phyloP scores from a whole-genome alignment of 2,888 invertebrate genomes.

The Pachycephus smyrnensis region DNA sequence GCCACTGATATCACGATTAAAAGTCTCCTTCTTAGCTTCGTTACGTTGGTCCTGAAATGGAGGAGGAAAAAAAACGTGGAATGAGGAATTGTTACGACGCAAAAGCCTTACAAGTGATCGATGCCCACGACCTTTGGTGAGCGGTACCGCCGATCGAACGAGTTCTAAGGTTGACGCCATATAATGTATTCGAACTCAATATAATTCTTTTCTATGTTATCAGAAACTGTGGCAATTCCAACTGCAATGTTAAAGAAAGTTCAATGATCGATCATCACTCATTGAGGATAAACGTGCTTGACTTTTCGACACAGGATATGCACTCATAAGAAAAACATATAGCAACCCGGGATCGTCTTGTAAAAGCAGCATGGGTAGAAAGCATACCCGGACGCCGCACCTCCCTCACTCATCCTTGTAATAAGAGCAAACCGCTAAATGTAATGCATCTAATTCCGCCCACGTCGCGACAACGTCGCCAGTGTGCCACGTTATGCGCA shows the following conservation, averaged over 20 bases:
- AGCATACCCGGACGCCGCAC: neutral
- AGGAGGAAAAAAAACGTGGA: neutral
- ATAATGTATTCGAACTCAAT: neutral
- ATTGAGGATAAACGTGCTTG: neutral
- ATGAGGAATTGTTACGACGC: neutral
- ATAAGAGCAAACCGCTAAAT: slow-evolving; percentile 20
- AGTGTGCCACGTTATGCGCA: neutral
- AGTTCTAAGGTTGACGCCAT: neutral
- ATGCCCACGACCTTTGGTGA: neutral
- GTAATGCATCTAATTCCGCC: slow-evolving; percentile 12
- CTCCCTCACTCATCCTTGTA: neutral
- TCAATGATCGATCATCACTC: neutral
- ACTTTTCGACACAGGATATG: neutral
- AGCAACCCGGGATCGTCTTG: neutral
- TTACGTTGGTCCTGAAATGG: neutral
- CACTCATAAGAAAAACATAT: slow-evolving; percentile 1
- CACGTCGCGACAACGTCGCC: neutral
- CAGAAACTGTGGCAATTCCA: neutral
- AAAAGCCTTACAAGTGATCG: neutral
- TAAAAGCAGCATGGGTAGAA: neutral
- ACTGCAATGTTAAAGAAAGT: neutral
- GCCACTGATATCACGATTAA: neutral
- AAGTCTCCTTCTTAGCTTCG: neutral
- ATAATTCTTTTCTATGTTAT: neutral
- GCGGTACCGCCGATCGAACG: neutral